phyloP scores from a whole-genome alignment of 1,140 invertebrate genomes.

The Micrasema minimum region DNA sequence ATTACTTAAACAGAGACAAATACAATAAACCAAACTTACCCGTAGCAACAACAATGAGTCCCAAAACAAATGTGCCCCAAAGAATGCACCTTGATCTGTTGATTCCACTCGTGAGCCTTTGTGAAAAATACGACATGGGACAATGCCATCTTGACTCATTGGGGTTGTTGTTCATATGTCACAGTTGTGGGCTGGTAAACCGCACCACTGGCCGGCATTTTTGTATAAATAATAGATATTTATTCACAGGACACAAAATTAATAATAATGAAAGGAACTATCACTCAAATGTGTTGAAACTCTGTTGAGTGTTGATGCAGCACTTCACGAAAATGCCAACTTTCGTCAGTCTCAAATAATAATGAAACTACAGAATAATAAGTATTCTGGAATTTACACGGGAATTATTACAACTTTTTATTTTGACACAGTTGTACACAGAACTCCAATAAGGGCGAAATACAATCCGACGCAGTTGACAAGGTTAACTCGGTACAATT shows the following conservation, averaged over 20 bases:
- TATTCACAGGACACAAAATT: constrained; percentile 25
- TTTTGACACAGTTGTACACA: not conserved
- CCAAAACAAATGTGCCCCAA: constrained; percentile 55
- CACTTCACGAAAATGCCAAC: constrained; percentile 14
- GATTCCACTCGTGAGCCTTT: constrained; percentile 65
- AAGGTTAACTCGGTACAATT: constrained; percentile 28
- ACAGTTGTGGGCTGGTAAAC: constrained; percentile 79
- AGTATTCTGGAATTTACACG: not conserved
- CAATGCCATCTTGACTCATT: constrained; percentile 65
- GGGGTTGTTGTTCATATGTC: constrained; percentile 72
- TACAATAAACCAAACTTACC: no score
- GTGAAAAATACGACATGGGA: constrained; percentile 70
- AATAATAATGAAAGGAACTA: not conserved
- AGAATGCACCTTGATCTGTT: constrained; percentile 63
- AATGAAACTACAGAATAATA: constrained; percentile 1
- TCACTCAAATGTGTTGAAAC: constrained; percentile 13
- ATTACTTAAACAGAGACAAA: no score
- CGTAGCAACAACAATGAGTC: constrained; percentile 33
- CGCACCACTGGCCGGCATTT: constrained; percentile 71
- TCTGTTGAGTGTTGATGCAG: constrained; percentile 17
- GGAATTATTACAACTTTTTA: not conserved
- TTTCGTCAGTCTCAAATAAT: constrained; percentile 9
- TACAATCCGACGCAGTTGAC: constrained; percentile 6
- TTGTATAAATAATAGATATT: constrained; percentile 17
- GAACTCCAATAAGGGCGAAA: constrained; percentile 7